Conservation (phyloP, 2,888 invertebrate genomes). For the Ceratothoa steindachneri region DNA sequence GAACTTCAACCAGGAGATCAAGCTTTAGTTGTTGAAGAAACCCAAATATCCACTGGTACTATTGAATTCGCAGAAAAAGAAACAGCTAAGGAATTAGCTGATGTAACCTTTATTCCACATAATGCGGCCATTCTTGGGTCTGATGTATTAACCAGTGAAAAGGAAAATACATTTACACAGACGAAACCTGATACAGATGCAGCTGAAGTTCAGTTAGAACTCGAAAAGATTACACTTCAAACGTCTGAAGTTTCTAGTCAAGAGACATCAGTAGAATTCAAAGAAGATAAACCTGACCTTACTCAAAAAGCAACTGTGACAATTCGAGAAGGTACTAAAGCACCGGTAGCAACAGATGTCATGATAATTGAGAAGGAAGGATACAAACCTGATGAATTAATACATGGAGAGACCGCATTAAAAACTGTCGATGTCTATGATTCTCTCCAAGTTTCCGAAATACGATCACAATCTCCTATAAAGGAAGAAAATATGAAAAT, state of each 20-base stretch:
- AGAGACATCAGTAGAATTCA: slow-evolving; percentile 54
- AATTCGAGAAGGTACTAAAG: slow-evolving; percentile 14
- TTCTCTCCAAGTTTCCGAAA: slow-evolving; percentile 8
- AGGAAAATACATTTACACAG: slow-evolving; percentile 61
- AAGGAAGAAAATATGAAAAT: not conserved
- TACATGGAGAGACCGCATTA: slow-evolving; percentile 1
- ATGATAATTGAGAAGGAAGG: slow-evolving; percentile 16
- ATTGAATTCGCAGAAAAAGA: slow-evolving; percentile 61
- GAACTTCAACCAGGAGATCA: slow-evolving; percentile 27
- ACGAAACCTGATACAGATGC: slow-evolving; percentile 53
- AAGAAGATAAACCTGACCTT: slow-evolving; percentile 49
- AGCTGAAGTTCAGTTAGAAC: slow-evolving; percentile 26
- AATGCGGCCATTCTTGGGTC: slow-evolving; percentile 7
- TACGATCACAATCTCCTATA: not conserved
- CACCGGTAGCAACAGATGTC: slow-evolving; percentile 7
- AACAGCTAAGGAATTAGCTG: slow-evolving; percentile 47
- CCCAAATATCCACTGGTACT: slow-evolving; percentile 15
- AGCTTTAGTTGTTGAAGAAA: slow-evolving; percentile 35
- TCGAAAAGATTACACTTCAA: slow-evolving; percentile 49
- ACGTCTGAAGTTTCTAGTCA: slow-evolving; percentile 54
- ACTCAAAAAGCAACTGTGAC: slow-evolving; percentile 5
- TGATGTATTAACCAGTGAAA: slow-evolving; percentile 54
- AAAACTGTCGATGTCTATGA: not conserved
- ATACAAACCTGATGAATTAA: not conserved
- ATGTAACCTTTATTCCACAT: not conserved